Conservation (phyloP, 2,888 invertebrate genomes). For the Philonicus albiceps region DNA sequence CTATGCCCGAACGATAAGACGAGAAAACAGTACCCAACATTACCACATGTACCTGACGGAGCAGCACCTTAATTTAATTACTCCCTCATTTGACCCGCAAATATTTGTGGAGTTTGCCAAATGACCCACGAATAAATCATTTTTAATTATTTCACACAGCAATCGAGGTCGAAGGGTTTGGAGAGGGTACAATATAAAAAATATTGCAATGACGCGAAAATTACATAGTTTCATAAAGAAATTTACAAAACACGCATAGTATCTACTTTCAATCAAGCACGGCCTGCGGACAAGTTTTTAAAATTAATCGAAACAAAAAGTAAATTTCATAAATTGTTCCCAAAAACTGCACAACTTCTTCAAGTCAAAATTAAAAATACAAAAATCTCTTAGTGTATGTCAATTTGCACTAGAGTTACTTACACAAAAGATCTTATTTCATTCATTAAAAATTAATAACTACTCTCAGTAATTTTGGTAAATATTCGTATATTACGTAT, state of each 20-base stretch:
- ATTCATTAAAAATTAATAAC: too few species aligned
- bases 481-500: too few species aligned
- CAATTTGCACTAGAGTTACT: too few species aligned
- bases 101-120: not conserved
- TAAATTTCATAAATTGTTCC: too few species aligned
- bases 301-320: too few species aligned
- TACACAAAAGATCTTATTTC: too few species aligned
- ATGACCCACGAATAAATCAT: not conserved
- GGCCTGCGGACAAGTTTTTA: too few species aligned
- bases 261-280: not conserved
- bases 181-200: not conserved
- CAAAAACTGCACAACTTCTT: too few species aligned
- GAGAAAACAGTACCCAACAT: not conserved
- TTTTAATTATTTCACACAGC: not conserved
- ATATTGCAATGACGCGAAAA: not conserved
- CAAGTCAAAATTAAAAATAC: too few species aligned
- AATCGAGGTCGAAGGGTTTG: not conserved
- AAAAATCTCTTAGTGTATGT: too few species aligned
- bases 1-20: not conserved
- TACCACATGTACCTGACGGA: not conserved
- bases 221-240: not conserved
- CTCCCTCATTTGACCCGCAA: not conserved
- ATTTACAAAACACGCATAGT: not conserved
- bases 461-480: too few species aligned
- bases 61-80: not conserved